phyloP scores from a whole-genome alignment of 2,888 invertebrate genomes.

The Abrostola triplasia region DNA sequence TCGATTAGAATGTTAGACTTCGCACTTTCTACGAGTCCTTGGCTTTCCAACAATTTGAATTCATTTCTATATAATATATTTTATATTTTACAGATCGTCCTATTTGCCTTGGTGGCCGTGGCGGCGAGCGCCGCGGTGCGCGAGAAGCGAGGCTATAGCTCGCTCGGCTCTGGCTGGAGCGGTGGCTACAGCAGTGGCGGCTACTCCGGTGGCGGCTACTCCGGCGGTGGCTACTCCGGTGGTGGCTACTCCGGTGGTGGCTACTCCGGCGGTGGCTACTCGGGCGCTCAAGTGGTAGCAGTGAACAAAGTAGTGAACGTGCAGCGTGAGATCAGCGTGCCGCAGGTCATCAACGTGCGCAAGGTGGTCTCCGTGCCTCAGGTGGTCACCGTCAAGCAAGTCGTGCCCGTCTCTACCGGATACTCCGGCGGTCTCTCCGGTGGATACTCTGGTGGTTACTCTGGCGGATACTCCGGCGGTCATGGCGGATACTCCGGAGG shows the following conservation, averaged over 20 bases:
- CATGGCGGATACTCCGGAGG: slow-evolving; percentile 32
- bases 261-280: slow-evolving; percentile 31
- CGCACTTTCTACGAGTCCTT: too few relatives aligned
- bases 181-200: slow-evolving; percentile 4
- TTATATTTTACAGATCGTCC: slow-evolving; percentile 15
- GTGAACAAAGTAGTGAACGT: slow-evolving; percentile 66
- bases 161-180: slow-evolving; percentile 20
- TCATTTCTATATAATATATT: too few relatives aligned
- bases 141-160: slow-evolving; percentile 51
- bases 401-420: slow-evolving; percentile 56
- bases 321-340: slow-evolving; percentile 64
- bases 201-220: slow-evolving; percentile 21
- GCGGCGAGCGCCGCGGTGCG: slow-evolving; percentile 42
- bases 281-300: slow-evolving; percentile 59
- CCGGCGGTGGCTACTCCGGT: slow-evolving; percentile 10
- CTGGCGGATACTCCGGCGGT: slow-evolving; percentile 30
- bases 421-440: slow-evolving; percentile 19
- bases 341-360: slow-evolving; percentile 64
- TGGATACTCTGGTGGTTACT: background rate
- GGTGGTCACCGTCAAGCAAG: slow-evolving; percentile 69
- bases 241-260: slow-evolving; percentile 21
- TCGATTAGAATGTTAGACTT: too few relatives aligned
- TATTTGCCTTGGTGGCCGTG: slow-evolving; percentile 25
- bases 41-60: too few relatives aligned
- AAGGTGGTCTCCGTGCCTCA: slow-evolving; percentile 72